Base-by-base conservation (phyloP, 2,797 vertebrate genomes). In the Pteropus rufus region DNA sequence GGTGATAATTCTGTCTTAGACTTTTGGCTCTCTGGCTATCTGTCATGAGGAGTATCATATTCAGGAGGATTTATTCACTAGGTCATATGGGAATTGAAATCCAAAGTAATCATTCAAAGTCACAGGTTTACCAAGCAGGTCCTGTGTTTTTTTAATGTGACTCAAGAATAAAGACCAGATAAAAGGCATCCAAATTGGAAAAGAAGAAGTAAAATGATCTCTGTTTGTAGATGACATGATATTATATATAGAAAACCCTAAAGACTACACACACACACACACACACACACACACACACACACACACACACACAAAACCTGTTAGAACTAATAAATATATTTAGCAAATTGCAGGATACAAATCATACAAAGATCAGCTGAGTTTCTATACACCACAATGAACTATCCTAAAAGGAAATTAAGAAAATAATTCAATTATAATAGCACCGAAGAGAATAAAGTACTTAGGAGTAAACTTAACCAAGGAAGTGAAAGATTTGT, bases 41-140 rank as follows among this genome's bases (percentile, higher is more conserved):
- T 91, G 89, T 97, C 97, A 97, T 1, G 41, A 94, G 96, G 92
- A 84, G 24, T 95, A 97, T 96, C 96, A 95, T 77, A 56, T 97
- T 97, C 82, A 36, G 92, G 67, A 72, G 89, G 89, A 67, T 91
- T 96, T 96, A 89, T 62, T 83, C 54, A 77, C 39, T 34, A 29
- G 54, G 89, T 76, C 82, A 79, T 77, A 56, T 88, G 89, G 69
- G 49, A 76, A 87, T 65, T 86, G 70, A 95, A 85, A 76, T 70
- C 73, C 23, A 26, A 88, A 62, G 67, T 58, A 91, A 88, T 83
- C 44, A 34, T 83, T 85, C 56, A 80, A 87, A 95, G 93, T 87
- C 76, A 87, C n/a, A 94, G 39, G 31, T 95, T 92, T 73, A 90
- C 56, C 39, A 81, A 75, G 34, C 6, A n/a, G 80, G 31, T 64